Conservation (phyloP, 2,113 vertebrate species). For the Pygoscelis antarcticus region DNA sequence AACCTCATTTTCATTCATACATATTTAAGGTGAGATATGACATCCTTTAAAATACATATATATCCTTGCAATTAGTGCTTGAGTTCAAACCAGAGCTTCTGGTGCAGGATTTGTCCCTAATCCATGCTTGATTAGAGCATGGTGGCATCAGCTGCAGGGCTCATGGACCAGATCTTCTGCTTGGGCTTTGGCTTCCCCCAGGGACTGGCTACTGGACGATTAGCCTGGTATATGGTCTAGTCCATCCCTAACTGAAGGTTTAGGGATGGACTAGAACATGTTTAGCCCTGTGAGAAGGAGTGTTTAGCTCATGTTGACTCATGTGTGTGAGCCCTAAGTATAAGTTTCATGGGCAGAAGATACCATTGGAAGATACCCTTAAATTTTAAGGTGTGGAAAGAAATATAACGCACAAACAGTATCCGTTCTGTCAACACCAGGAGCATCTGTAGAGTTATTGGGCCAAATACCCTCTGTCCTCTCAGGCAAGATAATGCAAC, state of each 20-base stretch:
- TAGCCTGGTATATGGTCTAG: background rate
- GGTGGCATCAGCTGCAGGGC: background rate
- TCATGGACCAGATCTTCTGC: background rate
- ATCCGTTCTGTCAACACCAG: background rate
- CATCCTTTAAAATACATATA: background rate
- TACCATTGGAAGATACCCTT: background rate
- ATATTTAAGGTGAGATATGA: constrained; percentile 12
- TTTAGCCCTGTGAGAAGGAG: background rate
- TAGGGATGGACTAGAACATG: background rate
- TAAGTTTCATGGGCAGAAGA: background rate
- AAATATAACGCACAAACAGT: background rate
- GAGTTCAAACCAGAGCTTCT: background rate
- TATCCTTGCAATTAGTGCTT: background rate
- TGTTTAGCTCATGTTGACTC: background rate
- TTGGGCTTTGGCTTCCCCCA: background rate
- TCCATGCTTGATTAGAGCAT: background rate
- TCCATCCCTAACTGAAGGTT: background rate
- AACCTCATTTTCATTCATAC: background rate
- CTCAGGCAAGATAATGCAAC: background rate
- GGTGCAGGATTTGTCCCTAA: background rate
- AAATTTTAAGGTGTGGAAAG: background rate
- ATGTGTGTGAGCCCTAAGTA: background rate
- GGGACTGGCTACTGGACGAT: background rate
- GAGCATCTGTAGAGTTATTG: background rate
- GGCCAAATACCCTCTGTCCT: background rate